Evolutionary conservation across 1,140 invertebrate species (phyloP).

Genomic region (Protaetia brevitarsis): DNA sequence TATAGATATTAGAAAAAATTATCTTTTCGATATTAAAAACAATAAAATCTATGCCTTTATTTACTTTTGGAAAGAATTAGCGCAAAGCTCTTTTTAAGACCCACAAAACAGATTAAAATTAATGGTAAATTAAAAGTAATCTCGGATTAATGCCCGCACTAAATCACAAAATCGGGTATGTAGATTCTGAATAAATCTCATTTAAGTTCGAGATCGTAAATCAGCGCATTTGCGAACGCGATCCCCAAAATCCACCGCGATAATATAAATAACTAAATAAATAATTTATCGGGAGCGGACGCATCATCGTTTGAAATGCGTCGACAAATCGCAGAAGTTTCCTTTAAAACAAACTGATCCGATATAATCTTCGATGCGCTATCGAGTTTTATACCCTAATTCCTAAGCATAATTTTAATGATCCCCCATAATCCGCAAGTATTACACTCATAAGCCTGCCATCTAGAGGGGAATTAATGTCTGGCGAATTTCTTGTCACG

Average conservation of each 20-base stretch:
- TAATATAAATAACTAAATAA: no score
- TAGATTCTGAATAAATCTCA: not conserved
- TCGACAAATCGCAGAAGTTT: conserved; percentile 38
- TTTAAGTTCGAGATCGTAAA: not conserved
- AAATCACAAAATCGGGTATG: not conserved
- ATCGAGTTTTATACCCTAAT: conserved; percentile 52
- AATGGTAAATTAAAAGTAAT: conserved; percentile 6
- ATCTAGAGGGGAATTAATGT: conserved; percentile 49
- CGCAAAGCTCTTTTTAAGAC: no score
- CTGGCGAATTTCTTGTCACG: conserved; percentile 45
- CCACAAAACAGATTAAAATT: not conserved
- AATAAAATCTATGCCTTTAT: no score
- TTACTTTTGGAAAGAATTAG: no score
- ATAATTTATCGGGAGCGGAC: not conserved
- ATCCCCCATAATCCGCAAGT: conserved; percentile 49
- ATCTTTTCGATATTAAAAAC: no score
- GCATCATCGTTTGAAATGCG: not conserved
- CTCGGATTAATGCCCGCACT: not conserved
- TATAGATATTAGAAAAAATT: no score
- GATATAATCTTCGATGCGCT: conserved; percentile 50
- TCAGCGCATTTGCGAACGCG: not conserved
- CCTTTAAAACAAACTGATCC: conserved; percentile 47
- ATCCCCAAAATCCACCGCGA: not conserved
- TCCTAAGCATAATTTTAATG: conserved; percentile 51
- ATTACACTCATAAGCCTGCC: conserved; percentile 48